phyloP scores from a whole-genome alignment of 2,113 vertebrate species.

The Turnix velox region DNA sequence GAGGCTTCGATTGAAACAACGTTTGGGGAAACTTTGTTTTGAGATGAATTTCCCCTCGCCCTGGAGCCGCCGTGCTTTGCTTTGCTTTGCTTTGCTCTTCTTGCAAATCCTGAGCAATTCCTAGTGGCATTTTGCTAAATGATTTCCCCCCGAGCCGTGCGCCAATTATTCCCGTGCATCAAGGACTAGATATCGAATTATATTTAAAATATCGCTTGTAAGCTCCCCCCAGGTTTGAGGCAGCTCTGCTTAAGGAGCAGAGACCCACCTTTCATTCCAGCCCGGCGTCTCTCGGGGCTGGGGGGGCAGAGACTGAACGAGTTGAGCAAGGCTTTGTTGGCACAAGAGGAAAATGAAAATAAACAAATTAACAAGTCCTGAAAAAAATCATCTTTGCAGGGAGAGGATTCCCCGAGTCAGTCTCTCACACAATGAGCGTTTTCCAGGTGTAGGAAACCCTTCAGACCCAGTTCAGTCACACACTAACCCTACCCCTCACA shows the following conservation, averaged over 20 bases:
- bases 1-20: neutral
- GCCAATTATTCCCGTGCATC: neutral
- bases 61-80: no score
- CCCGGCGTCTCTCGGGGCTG: neutral
- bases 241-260: neutral
- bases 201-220: neutral
- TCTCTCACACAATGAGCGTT: neutral
- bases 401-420: neutral
- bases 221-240: neutral
- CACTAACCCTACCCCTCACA: no score
- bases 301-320: neutral
- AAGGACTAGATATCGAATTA: neutral
- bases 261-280: neutral
- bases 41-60: constrained; percentile 43
- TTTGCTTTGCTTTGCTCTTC: neutral
- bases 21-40: constrained; percentile 59
- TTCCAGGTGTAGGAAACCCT: constrained; percentile 28
- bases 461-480: constrained; percentile 46
- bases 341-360: neutral
- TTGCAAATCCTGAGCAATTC: neutral
- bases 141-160: neutral
- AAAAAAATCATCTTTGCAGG: neutral
- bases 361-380: neutral
- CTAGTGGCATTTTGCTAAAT: neutral
- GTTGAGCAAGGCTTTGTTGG: neutral